A percentile compares a stretch with the other conserved stretches of the same genome.
Conservation (phyloP, 2,797 vertebrate species). For the Gorsachius magnificus region DNA sequence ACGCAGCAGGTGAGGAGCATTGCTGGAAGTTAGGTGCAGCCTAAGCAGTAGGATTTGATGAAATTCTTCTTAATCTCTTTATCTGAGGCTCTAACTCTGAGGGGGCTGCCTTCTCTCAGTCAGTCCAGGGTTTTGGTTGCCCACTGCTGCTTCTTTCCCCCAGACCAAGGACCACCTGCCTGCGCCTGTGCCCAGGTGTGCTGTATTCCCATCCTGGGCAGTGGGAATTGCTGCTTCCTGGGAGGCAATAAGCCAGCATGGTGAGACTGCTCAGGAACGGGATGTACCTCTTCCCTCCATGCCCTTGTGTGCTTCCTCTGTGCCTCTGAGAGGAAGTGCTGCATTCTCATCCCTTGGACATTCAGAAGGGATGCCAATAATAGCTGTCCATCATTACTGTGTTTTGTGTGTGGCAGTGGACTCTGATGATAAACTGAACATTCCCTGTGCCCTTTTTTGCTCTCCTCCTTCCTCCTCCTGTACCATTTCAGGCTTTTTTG, state of each 20-base stretch:
- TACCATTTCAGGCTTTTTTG: not conserved
- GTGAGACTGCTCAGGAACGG: not conserved
- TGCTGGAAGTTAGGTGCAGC: not conserved
- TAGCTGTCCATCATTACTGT: not conserved
- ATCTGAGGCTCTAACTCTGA: not conserved
- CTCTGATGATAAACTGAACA: not conserved
- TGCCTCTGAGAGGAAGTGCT: not conserved
- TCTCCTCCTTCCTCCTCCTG: not conserved
- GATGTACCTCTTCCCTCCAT: not conserved
- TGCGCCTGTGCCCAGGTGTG: rapidly evolving
- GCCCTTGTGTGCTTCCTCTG: not conserved
- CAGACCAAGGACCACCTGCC: rapidly evolving
- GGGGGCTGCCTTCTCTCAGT: not conserved
- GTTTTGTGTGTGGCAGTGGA: not conserved
- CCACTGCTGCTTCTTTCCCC: not conserved
- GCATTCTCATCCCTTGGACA: not conserved
- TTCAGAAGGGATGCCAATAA: not conserved
- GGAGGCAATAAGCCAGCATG: no score
- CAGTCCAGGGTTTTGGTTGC: not conserved
- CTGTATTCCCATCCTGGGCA: not conserved
- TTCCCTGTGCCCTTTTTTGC: not conserved
- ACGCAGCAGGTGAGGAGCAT: not conserved
- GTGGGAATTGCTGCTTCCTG: not conserved
- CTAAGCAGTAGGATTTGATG: not conserved
- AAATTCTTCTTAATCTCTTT: not conserved